Evolutionary conservation across 2,888 invertebrate genomes (phyloP).

Genomic region (Diplolepis rosae): DNA sequence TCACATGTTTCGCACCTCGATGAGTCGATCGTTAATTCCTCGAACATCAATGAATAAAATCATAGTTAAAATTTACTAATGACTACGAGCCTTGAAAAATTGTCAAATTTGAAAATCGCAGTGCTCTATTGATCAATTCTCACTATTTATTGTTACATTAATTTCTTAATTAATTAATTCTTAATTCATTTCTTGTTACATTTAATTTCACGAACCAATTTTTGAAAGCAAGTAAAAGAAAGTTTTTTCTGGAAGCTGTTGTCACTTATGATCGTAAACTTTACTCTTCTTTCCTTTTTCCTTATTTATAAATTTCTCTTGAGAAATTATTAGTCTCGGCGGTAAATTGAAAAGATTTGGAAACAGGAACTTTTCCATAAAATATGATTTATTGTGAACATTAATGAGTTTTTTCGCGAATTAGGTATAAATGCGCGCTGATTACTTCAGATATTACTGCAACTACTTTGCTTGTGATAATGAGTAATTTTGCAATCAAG

Average conservation of each 20-base stretch:
- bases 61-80: background rate
- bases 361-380: background rate
- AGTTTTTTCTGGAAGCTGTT: too few relatives aligned
- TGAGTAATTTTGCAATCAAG: constrained; percentile 1
- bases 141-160: too few relatives aligned
- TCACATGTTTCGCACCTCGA: constrained; percentile 9
- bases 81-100: background rate
- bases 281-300: too few relatives aligned
- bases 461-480: background rate
- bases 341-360: background rate
- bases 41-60: background rate
- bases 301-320: too few relatives aligned
- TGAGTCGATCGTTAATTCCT: background rate
- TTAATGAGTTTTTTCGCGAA: background rate
- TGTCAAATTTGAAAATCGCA: background rate
- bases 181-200: too few relatives aligned
- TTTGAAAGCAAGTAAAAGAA: too few relatives aligned
- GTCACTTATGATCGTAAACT: too few relatives aligned
- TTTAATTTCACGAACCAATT: too few relatives aligned
- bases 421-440: background rate
- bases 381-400: background rate
- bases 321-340: too few relatives aligned
- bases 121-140: too few relatives aligned
- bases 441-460: constrained; percentile 11
- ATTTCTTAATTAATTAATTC: too few relatives aligned